These are phyloP conservation scores for Phaedon cochleariae DNA, from an alignment of 2,888 invertebrate genomes.

Conservation along the genomic window DNA sequence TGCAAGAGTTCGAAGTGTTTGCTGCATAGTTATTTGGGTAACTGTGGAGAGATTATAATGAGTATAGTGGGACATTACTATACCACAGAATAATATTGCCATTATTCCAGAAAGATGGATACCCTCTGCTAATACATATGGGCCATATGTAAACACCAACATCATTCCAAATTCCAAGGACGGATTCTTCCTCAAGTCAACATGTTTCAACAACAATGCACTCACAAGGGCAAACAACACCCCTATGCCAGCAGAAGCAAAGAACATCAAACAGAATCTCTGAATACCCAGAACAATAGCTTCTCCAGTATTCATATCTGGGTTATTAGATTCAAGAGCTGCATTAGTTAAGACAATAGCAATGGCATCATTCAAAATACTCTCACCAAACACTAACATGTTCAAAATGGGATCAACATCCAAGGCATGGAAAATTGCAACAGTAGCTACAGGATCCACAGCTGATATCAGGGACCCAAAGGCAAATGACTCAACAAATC, in stretches of 20 bases:
- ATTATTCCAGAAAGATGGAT: slow-evolving; percentile 83
- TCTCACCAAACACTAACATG: slow-evolving; percentile 98
- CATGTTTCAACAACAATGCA: slow-evolving; percentile 91
- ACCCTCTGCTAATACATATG: slow-evolving; percentile 97
- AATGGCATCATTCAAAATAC: slow-evolving; percentile 97
- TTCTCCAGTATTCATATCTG: slow-evolving; percentile 77
- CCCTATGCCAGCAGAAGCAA: slow-evolving; percentile 97
- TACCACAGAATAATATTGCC: slow-evolving; percentile 98
- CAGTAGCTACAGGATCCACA: slow-evolving; percentile 98
- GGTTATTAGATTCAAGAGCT: slow-evolving; percentile 76
- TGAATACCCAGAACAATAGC: slow-evolving; percentile 89
- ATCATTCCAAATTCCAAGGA: slow-evolving; percentile 98
- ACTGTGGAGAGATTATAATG: slow-evolving; percentile 98
- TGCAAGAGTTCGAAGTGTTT: slow-evolving; percentile 95
- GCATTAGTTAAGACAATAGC: slow-evolving; percentile 97
- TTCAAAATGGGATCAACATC: slow-evolving; percentile 97
- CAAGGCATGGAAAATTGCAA: slow-evolving; percentile 97
- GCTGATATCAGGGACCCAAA: slow-evolving; percentile 98
- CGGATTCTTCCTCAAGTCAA: slow-evolving; percentile 96
- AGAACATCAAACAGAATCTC: slow-evolving; percentile 95
- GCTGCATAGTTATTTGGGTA: slow-evolving; percentile 99
- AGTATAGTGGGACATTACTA: slow-evolving; percentile 99
- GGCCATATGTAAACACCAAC: slow-evolving; percentile 97
- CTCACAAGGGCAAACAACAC: slow-evolving; percentile 93
- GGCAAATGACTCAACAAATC: slow-evolving; percentile 97